Conservation (phyloP, 1,140 invertebrate species). For the Atta cephalotes region DNA sequence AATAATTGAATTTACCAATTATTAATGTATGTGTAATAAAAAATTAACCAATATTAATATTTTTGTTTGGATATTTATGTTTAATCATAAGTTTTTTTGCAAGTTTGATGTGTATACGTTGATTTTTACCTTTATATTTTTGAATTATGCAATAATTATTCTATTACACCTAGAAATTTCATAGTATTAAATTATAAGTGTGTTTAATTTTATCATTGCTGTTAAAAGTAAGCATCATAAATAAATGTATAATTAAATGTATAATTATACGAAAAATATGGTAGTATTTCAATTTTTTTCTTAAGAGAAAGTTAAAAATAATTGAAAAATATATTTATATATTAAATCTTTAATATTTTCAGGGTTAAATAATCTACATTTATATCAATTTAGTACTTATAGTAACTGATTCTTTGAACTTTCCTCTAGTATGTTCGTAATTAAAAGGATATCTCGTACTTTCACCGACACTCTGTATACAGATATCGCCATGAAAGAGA, state of each 20-base stretch:
- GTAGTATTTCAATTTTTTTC: not conserved
- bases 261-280: not conserved
- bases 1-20: not conserved
- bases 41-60: not conserved
- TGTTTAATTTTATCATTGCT: not conserved
- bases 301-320: not conserved
- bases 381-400: not conserved
- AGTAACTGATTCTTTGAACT: not conserved
- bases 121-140: not conserved
- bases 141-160: not conserved
- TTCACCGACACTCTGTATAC: constrained; percentile 7
- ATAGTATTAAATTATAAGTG: not conserved
- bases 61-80: not conserved
- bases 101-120: not conserved
- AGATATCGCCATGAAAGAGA: constrained; percentile 3
- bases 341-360: not conserved
- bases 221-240: not conserved
- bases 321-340: not conserved
- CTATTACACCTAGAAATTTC: not conserved
- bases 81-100: not conserved
- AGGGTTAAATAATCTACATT: too few species aligned
- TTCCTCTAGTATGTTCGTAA: not conserved
- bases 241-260: not conserved
- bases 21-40: not conserved
- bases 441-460: not conserved